phyloP scores from a whole-genome alignment of 1,140 invertebrate species.

The Drosophila persimilis region DNA sequence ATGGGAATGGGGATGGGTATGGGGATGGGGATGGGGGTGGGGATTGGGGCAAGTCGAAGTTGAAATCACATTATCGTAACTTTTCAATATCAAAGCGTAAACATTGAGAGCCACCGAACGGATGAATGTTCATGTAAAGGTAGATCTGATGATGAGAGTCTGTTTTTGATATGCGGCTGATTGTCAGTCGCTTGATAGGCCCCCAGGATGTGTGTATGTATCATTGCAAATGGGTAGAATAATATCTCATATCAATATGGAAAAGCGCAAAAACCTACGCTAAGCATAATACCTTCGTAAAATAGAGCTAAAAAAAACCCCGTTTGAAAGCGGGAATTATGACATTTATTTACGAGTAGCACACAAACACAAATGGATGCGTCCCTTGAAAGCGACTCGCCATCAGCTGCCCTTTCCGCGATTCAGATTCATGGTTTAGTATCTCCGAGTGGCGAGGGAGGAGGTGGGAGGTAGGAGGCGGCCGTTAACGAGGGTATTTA shows the following conservation, averaged over 20 bases:
- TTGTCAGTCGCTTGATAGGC: no score
- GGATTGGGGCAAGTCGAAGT: background rate
- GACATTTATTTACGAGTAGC: constrained; percentile 37
- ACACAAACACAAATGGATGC: background rate
- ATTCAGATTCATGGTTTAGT: no score
- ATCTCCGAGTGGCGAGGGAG: no score
- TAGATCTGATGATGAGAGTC: background rate
- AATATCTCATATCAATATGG: background rate
- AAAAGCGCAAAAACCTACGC: background rate
- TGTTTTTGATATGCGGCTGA: constrained; percentile 9
- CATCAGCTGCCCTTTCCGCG: no score
- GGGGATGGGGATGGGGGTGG: no score
- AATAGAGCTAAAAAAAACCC: constrained; percentile 12
- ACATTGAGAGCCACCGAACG: background rate
- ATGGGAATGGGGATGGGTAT: no score
- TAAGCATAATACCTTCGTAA: background rate
- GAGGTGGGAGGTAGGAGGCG: background rate
- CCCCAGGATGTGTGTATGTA: background rate
- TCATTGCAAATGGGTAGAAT: no score
- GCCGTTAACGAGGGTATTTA: constrained; percentile 32
- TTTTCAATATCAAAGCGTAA: constrained; percentile 16
- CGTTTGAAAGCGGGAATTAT: constrained; percentile 24
- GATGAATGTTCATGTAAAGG: no score
- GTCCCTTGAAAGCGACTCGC: no score
- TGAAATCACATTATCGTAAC: constrained; percentile 24